These are phyloP conservation scores for Drosophila parabipectinata DNA, from an alignment of 1,140 invertebrate species.

Conservation along the genomic window DNA sequence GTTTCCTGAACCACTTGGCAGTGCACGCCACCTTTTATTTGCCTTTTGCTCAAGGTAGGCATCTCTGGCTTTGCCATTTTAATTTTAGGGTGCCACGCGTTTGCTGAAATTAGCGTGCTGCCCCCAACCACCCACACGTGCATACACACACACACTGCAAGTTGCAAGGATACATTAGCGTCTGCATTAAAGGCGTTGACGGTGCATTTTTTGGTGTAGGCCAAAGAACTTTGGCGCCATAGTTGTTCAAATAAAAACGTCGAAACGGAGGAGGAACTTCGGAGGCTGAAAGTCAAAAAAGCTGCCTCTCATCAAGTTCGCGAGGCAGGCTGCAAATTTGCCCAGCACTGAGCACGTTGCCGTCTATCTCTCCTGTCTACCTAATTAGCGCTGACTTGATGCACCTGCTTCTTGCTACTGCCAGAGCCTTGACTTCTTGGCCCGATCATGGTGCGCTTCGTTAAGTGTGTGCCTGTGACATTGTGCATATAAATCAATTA, in stretches of 20 bases:
- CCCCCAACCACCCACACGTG: constrained; percentile 14
- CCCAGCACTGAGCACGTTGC: constrained; percentile 7
- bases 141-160: neutral
- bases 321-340: constrained; percentile 44
- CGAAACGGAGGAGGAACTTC: constrained; percentile 6
- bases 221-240: constrained; percentile 37
- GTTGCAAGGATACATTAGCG: constrained; percentile 18
- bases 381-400: constrained; percentile 65
- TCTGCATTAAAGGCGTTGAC: constrained; percentile 63
- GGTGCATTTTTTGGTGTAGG: constrained; percentile 58
- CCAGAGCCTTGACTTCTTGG: constrained; percentile 19
- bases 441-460: constrained; percentile 46
- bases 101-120: constrained; percentile 61
- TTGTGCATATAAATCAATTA: constrained; percentile 70
- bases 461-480: constrained; percentile 66
- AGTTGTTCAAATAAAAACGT: constrained; percentile 37
- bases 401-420: constrained; percentile 19
- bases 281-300: constrained; percentile 20
- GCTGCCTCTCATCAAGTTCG: constrained; percentile 32
- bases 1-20: constrained; percentile 34
- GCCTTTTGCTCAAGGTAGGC: constrained; percentile 4
- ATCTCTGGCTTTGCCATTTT: constrained; percentile 49
- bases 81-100: constrained; percentile 68
- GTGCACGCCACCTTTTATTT: constrained; percentile 27
- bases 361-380: neutral